These are phyloP conservation scores for Axea sp. DNA, from an alignment of 2,888 invertebrate species.

Conservation along the genomic window DNA sequence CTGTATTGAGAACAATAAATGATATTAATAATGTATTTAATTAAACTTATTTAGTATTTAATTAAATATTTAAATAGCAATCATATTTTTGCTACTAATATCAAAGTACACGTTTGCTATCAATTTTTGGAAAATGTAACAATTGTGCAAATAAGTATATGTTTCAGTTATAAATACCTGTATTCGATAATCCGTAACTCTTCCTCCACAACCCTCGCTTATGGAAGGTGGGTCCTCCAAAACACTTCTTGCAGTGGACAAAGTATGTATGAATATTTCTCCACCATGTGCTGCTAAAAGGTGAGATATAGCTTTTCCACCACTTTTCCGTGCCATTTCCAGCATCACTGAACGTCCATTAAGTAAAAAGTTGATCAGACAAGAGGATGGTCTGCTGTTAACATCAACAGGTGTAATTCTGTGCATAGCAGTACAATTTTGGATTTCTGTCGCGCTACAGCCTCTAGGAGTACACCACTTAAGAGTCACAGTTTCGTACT, in stretches of 20 bases:
- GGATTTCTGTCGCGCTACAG: conserved; percentile 88
- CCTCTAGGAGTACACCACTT: conserved; percentile 99
- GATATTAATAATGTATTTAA: no score
- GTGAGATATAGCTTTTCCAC: conserved; percentile 94
- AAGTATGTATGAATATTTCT: conserved; percentile 96
- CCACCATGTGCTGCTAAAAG: conserved; percentile 96
- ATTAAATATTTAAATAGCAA: not conserved
- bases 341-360: conserved; percentile 95
- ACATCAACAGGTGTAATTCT: conserved; percentile 97
- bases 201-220: conserved; percentile 95
- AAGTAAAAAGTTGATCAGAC: conserved; percentile 97
- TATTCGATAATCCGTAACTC: conserved; percentile 94
- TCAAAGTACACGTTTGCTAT: no score
- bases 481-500: conserved; percentile 91
- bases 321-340: conserved; percentile 92
- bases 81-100: no score
- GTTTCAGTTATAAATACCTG: conserved; percentile 73
- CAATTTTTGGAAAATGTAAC: no score
- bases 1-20: no score
- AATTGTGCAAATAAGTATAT: no score
- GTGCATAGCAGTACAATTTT: conserved; percentile 91
- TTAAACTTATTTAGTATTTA: no score
- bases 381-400: conserved; percentile 97
- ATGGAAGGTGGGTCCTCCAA: conserved; percentile 97
- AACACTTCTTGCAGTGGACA: conserved; percentile 91